phyloP scores from a whole-genome alignment of 2,888 invertebrate genomes.

The Dolichopus griseipennis region DNA sequence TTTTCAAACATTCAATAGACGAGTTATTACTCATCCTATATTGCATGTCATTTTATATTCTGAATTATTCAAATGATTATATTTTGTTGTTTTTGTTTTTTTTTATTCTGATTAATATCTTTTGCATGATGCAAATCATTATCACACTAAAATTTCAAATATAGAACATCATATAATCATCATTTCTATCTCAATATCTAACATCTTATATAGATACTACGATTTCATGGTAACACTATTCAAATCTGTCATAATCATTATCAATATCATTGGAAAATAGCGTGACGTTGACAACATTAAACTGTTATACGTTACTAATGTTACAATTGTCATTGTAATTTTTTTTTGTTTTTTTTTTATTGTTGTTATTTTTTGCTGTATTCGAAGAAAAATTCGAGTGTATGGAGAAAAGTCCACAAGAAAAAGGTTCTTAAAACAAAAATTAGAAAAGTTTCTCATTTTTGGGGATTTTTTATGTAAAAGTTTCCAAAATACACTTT shows the following conservation, averaged over 20 bases:
- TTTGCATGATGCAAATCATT: slow-evolving; percentile 4
- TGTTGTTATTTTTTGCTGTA: neutral
- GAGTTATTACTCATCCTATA: neutral
- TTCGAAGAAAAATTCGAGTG: too few species aligned
- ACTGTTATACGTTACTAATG: slow-evolving; percentile 2
- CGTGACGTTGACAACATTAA: slow-evolving; percentile 1
- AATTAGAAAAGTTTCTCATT: too few species aligned
- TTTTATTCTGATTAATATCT: neutral
- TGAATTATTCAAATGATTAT: too few species aligned
- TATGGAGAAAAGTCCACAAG: too few species aligned
- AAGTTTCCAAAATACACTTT: too few species aligned
- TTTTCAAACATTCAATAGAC: too few species aligned
- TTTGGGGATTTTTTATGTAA: too few species aligned
- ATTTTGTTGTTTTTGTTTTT: neutral
- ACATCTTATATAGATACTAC: neutral
- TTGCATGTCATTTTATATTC: neutral
- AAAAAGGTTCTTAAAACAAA: too few species aligned
- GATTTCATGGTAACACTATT: neutral
- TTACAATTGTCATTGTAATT: neutral
- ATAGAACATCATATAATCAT: neutral
- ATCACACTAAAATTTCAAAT: neutral
- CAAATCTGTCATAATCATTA: neutral
- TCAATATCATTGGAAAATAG: neutral
- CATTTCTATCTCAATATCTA: neutral
- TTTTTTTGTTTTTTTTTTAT: neutral